A percentile compares a stretch with the other conserved stretches of the same genome.
These are phyloP conservation scores for Pammene aurita DNA, from an alignment of 2,888 invertebrate genomes.

Conservation along the genomic window DNA sequence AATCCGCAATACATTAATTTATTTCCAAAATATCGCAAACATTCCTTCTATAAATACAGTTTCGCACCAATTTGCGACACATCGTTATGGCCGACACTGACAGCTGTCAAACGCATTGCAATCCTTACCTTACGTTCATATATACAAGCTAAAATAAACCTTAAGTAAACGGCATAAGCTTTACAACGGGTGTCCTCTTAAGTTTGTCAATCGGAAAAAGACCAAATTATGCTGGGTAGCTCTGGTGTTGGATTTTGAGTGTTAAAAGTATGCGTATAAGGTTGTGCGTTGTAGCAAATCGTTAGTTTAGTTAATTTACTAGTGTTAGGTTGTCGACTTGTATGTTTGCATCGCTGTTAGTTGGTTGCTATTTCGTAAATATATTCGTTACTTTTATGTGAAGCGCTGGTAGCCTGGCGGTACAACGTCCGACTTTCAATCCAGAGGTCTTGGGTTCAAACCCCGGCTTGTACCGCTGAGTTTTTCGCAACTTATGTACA, in stretches of 20 bases:
- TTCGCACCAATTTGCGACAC: constrained; percentile 22
- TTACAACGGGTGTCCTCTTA: background rate
- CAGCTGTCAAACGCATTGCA: constrained; percentile 16
- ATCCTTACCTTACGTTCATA: background rate
- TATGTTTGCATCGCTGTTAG: constrained; percentile 16
- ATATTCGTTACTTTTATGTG: background rate
- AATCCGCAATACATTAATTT: background rate
- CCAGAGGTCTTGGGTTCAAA: too few species aligned
- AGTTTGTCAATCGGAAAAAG: constrained; percentile 15
- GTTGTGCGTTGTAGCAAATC: background rate
- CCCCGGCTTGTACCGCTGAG: too few species aligned
- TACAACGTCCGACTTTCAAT: too few species aligned
- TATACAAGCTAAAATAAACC: background rate
- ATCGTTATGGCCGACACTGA: constrained; percentile 21
- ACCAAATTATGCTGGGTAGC: background rate
- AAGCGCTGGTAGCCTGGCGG: too few species aligned
- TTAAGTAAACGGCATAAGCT: background rate
- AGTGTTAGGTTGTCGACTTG: background rate
- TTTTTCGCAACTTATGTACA: too few species aligned
- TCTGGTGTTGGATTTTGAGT: background rate
- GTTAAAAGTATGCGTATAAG: background rate
- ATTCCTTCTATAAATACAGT: constrained; percentile 14
- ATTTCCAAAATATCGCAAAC: background rate
- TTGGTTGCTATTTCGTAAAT: constrained; percentile 7
- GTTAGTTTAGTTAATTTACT: background rate